A percentile compares a stretch with the other conserved stretches of the same genome.
These are phyloP conservation scores for Watsonalla cultraria DNA, from an alignment of 2,888 invertebrate genomes.

Conservation along the genomic window DNA sequence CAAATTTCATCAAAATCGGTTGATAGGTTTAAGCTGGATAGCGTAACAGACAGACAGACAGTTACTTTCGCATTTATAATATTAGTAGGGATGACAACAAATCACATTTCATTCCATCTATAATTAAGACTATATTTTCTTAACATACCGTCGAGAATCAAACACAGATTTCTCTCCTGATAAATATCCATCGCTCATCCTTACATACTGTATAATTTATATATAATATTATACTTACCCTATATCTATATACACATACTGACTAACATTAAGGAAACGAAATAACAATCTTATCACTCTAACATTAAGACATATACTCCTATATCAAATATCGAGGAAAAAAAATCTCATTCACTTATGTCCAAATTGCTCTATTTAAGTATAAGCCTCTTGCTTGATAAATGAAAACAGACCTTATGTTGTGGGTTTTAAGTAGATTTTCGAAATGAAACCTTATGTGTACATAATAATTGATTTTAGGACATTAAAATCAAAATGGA, in stretches of 20 bases:
- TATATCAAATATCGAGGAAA: background rate
- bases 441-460: background rate
- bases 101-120: no score
- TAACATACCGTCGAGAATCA: no score
- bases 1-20: no score
- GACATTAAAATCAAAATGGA: background rate
- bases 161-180: background rate
- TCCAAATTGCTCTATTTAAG: background rate
- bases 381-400: background rate
- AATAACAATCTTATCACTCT: background rate
- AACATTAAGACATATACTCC: background rate
- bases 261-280: background rate
- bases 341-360: background rate
- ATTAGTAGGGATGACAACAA: no score
- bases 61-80: no score
- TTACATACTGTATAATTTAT: background rate
- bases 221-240: background rate
- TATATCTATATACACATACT: slow-evolving; percentile 1
- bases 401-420: background rate
- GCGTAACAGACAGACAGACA: no score
- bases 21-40: no score
- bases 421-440: background rate
- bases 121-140: no score
- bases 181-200: background rate
- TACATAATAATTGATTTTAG: no score